These are phyloP conservation scores for Anguilla anguilla DNA, from an alignment of 2,797 vertebrate species.

Conservation along the genomic window DNA sequence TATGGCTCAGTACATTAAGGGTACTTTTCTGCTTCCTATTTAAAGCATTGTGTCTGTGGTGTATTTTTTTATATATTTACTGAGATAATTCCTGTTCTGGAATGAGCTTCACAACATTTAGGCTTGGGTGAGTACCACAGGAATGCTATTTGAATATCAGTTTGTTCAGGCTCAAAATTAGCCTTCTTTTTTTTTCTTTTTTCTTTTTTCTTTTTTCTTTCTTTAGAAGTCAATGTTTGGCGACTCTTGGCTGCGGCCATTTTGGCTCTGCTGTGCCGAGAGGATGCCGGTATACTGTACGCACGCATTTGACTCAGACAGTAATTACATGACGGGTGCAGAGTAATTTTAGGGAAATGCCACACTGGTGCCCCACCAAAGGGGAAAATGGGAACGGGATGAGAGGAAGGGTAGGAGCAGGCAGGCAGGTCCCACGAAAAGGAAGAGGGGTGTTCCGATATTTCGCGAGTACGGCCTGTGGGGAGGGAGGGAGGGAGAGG, in stretches of 20 bases:
- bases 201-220: too few species aligned
- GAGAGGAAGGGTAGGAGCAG: slow-evolving; percentile 12
- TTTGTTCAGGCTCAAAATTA: neutral
- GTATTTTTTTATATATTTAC: neutral
- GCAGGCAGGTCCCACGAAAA: neutral
- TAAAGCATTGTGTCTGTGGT: neutral
- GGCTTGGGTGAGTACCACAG: neutral
- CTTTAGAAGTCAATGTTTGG: neutral
- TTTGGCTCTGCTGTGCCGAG: neutral
- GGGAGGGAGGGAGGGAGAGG: neutral
- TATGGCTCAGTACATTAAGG: neutral
- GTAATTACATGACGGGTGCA: slow-evolving; percentile 39
- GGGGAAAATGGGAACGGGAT: slow-evolving; percentile 28
- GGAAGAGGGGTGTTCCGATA: neutral
- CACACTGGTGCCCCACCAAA: slow-evolving; percentile 34
- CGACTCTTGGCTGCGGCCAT: neutral
- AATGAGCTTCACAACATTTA: neutral
- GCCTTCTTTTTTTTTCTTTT: neutral
- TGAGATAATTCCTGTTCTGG: neutral
- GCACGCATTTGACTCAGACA: slow-evolving; percentile 34
- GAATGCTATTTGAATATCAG: neutral
- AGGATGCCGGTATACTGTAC: neutral
- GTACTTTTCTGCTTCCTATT: neutral
- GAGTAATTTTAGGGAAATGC: slow-evolving; percentile 35
- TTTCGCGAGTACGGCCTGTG: neutral